phyloP scores from a whole-genome alignment of 2,113 vertebrate species.

The Arizona elegans region DNA sequence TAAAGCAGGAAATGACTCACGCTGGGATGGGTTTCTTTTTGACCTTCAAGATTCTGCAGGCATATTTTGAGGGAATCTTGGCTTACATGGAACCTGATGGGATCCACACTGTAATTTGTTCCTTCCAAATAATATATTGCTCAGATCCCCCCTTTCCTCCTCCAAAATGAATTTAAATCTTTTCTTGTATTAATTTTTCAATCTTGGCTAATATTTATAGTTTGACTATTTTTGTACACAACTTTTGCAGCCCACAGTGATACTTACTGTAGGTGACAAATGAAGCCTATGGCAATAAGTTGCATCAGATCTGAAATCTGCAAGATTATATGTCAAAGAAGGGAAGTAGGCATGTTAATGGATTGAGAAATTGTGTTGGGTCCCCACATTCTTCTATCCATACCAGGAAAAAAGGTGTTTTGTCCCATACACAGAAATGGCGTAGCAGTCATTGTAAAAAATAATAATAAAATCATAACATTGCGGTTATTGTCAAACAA shows the following conservation, averaged over 20 bases:
- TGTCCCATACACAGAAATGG: neutral
- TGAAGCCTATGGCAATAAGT: neutral
- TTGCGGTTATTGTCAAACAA: neutral
- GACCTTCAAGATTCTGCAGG: neutral
- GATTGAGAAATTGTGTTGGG: neutral
- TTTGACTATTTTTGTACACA: neutral
- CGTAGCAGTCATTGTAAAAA: neutral
- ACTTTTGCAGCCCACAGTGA: neutral
- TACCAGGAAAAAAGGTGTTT: neutral
- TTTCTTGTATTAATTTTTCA: neutral
- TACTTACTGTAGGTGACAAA: no score
- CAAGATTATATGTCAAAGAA: neutral
- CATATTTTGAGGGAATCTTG: neutral
- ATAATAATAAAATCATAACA: neutral
- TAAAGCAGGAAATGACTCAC: constrained; percentile 12
- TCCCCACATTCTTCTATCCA: neutral
- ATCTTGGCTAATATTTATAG: neutral
- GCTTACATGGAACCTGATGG: neutral
- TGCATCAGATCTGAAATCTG: neutral
- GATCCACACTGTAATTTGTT: neutral
- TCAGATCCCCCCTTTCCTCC: neutral
- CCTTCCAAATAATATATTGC: neutral
- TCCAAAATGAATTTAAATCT: neutral
- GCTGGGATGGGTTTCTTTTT: neutral
- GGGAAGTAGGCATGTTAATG: neutral